Percentiles rank a stretch among this genome's conserved stretches.
Evolutionary conservation across 2,888 invertebrate genomes (phyloP).

Genomic region (Drosophila austrosaltans): DNA sequence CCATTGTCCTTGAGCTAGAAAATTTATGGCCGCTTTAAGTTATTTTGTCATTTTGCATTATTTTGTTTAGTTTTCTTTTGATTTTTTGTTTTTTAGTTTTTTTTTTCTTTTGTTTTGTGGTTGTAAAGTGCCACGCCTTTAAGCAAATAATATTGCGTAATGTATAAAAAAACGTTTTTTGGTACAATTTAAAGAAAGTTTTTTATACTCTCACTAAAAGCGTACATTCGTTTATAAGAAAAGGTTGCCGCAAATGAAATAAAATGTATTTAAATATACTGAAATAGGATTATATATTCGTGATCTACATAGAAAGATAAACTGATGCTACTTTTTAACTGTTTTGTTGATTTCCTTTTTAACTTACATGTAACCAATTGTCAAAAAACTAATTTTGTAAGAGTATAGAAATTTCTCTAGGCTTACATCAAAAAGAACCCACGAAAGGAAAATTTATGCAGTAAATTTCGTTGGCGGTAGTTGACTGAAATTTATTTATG

Average conservation of each 20-base stretch:
- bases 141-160: slow-evolving; percentile 46
- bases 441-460: background rate
- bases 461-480: background rate
- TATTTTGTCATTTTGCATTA: slow-evolving; percentile 63
- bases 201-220: background rate
- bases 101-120: slow-evolving; percentile 15
- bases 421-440: background rate
- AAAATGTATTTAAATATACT: too few relatives aligned
- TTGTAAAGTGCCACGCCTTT: slow-evolving; percentile 31
- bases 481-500: slow-evolving; percentile 40
- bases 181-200: slow-evolving; percentile 58
- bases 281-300: too few relatives aligned
- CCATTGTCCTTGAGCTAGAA: slow-evolving; percentile 57
- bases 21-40: slow-evolving; percentile 63
- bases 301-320: too few relatives aligned
- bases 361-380: too few relatives aligned
- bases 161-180: slow-evolving; percentile 60
- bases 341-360: too few relatives aligned
- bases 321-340: too few relatives aligned
- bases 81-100: slow-evolving; percentile 13
- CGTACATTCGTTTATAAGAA: slow-evolving; percentile 33
- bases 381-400: background rate
- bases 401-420: background rate
- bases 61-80: slow-evolving; percentile 39
- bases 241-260: slow-evolving; percentile 12